phyloP scores from a whole-genome alignment of 2,113 vertebrate species.

The Boleophthalmus pectinirostris region DNA sequence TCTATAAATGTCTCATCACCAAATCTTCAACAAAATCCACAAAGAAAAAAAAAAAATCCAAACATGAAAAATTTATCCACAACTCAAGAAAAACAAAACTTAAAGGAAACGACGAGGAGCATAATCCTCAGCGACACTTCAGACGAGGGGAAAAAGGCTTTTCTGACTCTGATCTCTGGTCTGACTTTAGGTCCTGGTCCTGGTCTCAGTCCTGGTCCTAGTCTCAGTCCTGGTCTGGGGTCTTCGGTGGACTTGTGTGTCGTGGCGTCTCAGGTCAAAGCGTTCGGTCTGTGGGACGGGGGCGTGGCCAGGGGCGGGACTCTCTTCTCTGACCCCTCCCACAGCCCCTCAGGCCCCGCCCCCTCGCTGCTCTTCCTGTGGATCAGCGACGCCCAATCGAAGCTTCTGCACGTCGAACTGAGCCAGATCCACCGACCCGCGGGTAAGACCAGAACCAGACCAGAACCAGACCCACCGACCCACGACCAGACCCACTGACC shows the following conservation, averaged over 20 bases:
- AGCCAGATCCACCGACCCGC: constrained; percentile 18
- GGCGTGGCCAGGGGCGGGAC: constrained; percentile 48
- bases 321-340: constrained; percentile 57
- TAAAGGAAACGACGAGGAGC: too few species aligned
- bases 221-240: neutral
- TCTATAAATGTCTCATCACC: too few species aligned
- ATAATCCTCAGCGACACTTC: too few species aligned
- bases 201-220: neutral
- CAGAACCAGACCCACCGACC: neutral
- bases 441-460: constrained; percentile 19
- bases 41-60: too few species aligned
- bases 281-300: constrained; percentile 72
- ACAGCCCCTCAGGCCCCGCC: constrained; percentile 38
- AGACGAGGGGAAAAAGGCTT: too few species aligned
- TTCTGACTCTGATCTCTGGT: neutral
- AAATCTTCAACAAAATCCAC: too few species aligned
- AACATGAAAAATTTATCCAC: too few species aligned
- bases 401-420: constrained; percentile 68
- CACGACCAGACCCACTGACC: too few species aligned
- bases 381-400: constrained; percentile 70
- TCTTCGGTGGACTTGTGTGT: constrained; percentile 37
- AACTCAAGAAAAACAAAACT: too few species aligned
- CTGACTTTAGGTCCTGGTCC: neutral
- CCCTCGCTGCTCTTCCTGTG: constrained; percentile 75
- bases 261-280: constrained; percentile 68